Base-by-base conservation (phyloP, 2,888 invertebrate species). In the Dioctria rufipes region DNA sequence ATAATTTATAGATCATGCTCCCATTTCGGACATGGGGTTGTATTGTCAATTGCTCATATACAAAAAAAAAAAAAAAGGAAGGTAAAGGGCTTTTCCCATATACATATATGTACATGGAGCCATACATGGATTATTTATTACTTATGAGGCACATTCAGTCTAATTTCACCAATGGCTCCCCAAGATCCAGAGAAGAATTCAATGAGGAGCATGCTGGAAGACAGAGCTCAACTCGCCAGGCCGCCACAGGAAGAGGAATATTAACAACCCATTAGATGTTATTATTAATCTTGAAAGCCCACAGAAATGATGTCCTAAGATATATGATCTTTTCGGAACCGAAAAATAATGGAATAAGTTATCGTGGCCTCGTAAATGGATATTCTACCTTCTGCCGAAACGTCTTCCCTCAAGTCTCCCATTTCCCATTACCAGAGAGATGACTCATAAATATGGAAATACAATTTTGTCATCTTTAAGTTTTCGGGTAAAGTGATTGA, bases 201-300 rank as follows among this genome's bases (percentile, higher is more conserved):
- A 39, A 3, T 40, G 63, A 39, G 39, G 8, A 37, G 60, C 25
- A 3, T 37, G 63, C 6, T 2, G 40, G 39, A 8, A n/a, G 51
- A 11, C 11, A n/a, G 54, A 54, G 11, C 54, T 54, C 11, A 11
- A 54, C 11, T 54, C 11, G 11, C 54, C 11, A 11, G 54, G 54
- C 54, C 37, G 25, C 61, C 13, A 46, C 61, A 63, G 63, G 37
- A 77, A 49, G 77, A 63, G 63, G 77, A 61, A 77, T 77, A 77
- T 77, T 77, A 77, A 77, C 77, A 77, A 77, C 77, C 77, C 77
- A 77, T 77, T 77, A 77, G 61, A 51, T 63, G 77, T 42, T 63
- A 49, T 77, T 77, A 77, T 77, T 77, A 77, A 77, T 77, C 61
- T 46, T 77, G 63, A 63, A 77, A 77, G 61, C 77, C 63, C 51